A percentile compares a stretch with the other conserved stretches of the same genome.
phyloP scores from a whole-genome alignment of 2,797 vertebrate species.

The Enoplosus armatus region DNA sequence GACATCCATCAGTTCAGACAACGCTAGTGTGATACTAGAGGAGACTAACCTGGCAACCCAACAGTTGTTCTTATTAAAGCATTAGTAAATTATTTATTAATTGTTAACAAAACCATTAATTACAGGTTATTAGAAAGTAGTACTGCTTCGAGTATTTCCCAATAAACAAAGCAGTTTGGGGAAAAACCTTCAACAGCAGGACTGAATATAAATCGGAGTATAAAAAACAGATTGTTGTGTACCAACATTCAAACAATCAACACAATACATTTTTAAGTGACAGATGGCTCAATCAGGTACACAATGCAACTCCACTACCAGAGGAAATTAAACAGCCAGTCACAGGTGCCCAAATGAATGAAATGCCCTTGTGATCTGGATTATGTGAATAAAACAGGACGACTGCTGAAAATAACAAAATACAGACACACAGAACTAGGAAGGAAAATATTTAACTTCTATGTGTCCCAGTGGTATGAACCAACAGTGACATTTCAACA shows the following conservation, averaged over 20 bases:
- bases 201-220: background rate
- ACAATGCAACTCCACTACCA: background rate
- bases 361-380: background rate
- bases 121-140: background rate
- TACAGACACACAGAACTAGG: background rate
- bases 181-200: background rate
- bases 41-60: background rate
- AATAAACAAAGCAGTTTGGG: background rate
- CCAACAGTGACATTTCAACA: slow-evolving; percentile 1
- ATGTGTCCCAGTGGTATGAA: background rate
- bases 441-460: background rate
- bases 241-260: slow-evolving; percentile 13
- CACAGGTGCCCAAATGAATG: background rate
- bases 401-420: background rate
- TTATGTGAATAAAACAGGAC: background rate
- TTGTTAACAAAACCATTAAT: background rate
- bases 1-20: background rate
- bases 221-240: background rate
- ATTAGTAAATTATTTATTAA: background rate
- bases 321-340: slow-evolving; percentile 21
- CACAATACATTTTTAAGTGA: background rate
- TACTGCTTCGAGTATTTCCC: background rate
- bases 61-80: background rate
- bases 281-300: slow-evolving; percentile 8
- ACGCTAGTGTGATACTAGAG: background rate